Conservation (phyloP, 2,797 vertebrate species). For the Allenopithecus nigroviridis region DNA sequence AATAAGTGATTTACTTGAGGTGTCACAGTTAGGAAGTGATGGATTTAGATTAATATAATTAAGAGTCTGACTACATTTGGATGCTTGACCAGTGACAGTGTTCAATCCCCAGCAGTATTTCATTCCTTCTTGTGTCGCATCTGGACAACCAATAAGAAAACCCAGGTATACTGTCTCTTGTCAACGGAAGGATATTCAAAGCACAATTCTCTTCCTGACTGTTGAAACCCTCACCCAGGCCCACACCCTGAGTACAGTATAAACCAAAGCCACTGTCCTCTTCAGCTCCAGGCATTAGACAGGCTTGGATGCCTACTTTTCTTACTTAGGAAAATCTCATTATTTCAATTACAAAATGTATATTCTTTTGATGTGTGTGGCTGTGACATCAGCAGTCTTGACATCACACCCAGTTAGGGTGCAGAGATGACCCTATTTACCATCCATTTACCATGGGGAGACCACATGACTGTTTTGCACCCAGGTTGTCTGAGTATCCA, state of each 20-base stretch:
- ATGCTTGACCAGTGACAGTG: neutral
- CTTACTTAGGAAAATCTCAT: neutral
- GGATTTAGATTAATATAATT: neutral
- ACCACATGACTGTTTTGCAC: neutral
- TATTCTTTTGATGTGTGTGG: neutral
- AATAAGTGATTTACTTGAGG: neutral
- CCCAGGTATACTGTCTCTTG: neutral
- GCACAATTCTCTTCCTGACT: neutral
- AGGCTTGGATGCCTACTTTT: neutral
- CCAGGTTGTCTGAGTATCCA: neutral
- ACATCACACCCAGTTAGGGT: neutral
- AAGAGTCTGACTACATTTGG: neutral
- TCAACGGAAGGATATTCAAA: neutral
- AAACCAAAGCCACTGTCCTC: neutral
- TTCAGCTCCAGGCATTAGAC: neutral
- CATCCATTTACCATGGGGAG: neutral
- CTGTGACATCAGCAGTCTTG: neutral
- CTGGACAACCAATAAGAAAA: neutral
- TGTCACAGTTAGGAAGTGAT: neutral
- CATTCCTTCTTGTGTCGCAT: neutral
- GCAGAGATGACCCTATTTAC: neutral
- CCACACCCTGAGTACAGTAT: neutral
- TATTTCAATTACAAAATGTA: neutral
- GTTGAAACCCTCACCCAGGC: neutral
- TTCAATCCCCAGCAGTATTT: neutral